Percentiles rank a stretch among this genome's conserved stretches.
Conservation (phyloP, 2,113 vertebrate genomes). For the Apus apus region DNA sequence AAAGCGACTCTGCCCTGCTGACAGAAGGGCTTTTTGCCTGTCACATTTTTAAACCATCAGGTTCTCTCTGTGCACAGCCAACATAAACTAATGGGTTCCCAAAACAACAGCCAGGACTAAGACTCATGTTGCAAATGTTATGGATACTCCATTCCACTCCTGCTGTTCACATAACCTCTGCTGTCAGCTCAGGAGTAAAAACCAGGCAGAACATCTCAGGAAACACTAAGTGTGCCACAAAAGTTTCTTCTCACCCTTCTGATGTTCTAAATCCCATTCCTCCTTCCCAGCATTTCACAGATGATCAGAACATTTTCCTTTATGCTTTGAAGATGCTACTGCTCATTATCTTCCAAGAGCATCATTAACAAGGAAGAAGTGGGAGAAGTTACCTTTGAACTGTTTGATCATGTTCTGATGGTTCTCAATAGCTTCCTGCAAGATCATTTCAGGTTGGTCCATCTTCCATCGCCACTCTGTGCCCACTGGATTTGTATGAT, state of each 20-base stretch:
- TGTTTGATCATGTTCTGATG: conserved; percentile 92
- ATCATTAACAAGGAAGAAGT: not conserved
- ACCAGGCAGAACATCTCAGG: not conserved
- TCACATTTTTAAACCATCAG: not conserved
- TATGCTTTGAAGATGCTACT: not conserved
- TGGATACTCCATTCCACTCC: not conserved
- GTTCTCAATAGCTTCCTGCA: conserved; percentile 87
- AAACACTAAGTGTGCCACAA: not conserved
- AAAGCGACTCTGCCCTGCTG: not conserved
- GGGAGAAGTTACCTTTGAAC: conserved; percentile 87
- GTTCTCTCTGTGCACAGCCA: not conserved
- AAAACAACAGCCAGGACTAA: not conserved
- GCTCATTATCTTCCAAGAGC: not conserved
- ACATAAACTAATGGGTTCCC: not conserved
- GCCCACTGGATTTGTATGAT: conserved; percentile 95
- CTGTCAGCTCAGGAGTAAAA: not conserved
- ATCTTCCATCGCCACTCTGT: conserved; percentile 97
- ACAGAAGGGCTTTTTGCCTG: not conserved
- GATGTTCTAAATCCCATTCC: not conserved
- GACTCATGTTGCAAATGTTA: not conserved
- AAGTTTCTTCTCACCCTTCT: not conserved
- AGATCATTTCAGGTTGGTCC: conserved; percentile 91
- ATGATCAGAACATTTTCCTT: not conserved
- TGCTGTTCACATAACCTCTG: not conserved
- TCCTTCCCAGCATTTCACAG: not conserved